phyloP scores from a whole-genome alignment of 1,140 invertebrate species.

The Contarinia nasturtii region DNA sequence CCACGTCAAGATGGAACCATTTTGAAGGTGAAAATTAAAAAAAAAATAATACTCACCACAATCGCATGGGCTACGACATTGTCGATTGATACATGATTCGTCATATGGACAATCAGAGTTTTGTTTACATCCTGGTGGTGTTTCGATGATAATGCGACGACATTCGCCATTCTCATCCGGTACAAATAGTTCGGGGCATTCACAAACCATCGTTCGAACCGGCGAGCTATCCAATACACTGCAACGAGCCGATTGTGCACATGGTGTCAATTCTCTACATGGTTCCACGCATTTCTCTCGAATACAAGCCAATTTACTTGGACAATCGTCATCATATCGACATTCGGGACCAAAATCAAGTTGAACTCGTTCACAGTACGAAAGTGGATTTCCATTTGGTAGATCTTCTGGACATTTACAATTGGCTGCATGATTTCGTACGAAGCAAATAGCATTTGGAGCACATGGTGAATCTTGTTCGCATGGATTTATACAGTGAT shows the following conservation, averaged over 20 bases:
- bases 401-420: slow-evolving; percentile 58
- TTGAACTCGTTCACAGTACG: slow-evolving; percentile 43
- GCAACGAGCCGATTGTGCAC: slow-evolving; percentile 47
- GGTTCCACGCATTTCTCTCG: slow-evolving; percentile 59
- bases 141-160: slow-evolving; percentile 42
- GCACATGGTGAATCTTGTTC: slow-evolving; percentile 46
- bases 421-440: slow-evolving; percentile 49
- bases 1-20: too few relatives aligned
- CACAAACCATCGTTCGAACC: slow-evolving; percentile 65
- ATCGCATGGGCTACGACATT: slow-evolving; percentile 70
- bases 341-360: slow-evolving; percentile 43
- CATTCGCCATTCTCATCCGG: slow-evolving; percentile 59
- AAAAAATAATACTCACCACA: too few relatives aligned
- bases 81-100: slow-evolving; percentile 66
- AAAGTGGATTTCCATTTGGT: slow-evolving; percentile 55
- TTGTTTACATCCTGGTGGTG: slow-evolving; percentile 47
- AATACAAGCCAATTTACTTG: slow-evolving; percentile 61
- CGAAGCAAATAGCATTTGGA: slow-evolving; percentile 57
- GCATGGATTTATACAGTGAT: slow-evolving; percentile 59
- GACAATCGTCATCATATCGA: slow-evolving; percentile 55
- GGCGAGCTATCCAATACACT: slow-evolving; percentile 62
- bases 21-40: too few relatives aligned
- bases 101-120: slow-evolving; percentile 58
- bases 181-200: slow-evolving; percentile 63
- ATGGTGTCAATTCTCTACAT: slow-evolving; percentile 50